Conservation (phyloP, 2,113 vertebrate genomes). For the Notechis scutatus region DNA sequence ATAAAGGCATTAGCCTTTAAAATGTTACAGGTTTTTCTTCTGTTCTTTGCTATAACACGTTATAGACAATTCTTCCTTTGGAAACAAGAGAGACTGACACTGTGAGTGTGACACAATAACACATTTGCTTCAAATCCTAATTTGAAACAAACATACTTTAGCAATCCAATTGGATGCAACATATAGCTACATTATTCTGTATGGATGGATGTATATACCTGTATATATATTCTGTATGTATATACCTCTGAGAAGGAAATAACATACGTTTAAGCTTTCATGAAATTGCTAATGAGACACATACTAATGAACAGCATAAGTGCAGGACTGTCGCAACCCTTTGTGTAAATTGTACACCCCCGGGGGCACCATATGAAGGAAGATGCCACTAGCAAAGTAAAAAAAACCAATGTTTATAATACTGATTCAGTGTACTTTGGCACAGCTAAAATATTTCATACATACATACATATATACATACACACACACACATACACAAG, state of each 20-base stretch:
- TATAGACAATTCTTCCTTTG: not conserved
- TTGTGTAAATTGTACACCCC: not conserved
- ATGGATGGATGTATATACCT: not conserved
- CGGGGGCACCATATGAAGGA: not conserved
- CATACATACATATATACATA: not conserved
- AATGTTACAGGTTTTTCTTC: not conserved
- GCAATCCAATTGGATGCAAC: not conserved
- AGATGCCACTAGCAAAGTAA: not conserved
- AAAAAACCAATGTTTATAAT: not conserved
- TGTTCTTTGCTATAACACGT: not conserved
- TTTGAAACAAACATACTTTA: rapidly evolving
- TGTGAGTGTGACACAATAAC: not conserved
- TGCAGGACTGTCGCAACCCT: not conserved
- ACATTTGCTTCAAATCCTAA: not conserved
- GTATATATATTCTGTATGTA: not conserved
- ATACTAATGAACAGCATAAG: not conserved
- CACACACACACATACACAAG: not conserved
- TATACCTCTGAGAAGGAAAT: not conserved
- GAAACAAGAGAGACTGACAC: not conserved
- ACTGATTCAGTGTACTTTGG: not conserved
- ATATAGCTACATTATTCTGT: not conserved
- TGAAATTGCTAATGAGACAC: not conserved
- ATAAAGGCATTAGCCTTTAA: not conserved
- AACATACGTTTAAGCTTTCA: not conserved
- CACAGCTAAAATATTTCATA: not conserved